Conservation (phyloP, 2,113 vertebrate species). For the Phrynocephalus versicolor region DNA sequence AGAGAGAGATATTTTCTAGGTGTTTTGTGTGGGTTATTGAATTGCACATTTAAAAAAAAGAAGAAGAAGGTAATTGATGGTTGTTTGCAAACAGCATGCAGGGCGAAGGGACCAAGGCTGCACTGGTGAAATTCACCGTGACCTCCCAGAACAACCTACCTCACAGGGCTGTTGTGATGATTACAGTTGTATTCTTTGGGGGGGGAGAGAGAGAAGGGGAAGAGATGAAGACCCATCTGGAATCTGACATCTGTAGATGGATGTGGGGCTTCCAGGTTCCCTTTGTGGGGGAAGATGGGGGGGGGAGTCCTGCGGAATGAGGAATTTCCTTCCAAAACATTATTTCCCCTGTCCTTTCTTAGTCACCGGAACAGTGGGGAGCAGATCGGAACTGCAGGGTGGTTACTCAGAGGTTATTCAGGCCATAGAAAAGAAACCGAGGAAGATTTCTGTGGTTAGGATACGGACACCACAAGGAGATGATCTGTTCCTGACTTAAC, state of each 20-base stretch:
- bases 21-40: no score
- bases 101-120: no score
- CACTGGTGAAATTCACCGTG: no score
- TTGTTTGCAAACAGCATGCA: no score
- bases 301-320: background rate
- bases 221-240: background rate
- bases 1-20: no score
- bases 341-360: background rate
- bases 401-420: background rate
- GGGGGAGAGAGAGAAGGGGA: background rate
- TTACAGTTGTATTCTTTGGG: no score
- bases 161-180: no score
- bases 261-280: background rate
- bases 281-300: no score
- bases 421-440: background rate
- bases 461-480: background rate
- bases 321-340: background rate
- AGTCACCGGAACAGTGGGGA: background rate
- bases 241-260: background rate
- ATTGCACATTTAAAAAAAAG: no score
- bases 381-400: no score
- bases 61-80: no score
- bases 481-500: background rate
- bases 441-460: background rate
- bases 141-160: no score